Percentiles rank a stretch among this genome's conserved stretches.
Evolutionary conservation across 2,113 vertebrate species (phyloP).

Genomic region (Egretta garzetta): DNA sequence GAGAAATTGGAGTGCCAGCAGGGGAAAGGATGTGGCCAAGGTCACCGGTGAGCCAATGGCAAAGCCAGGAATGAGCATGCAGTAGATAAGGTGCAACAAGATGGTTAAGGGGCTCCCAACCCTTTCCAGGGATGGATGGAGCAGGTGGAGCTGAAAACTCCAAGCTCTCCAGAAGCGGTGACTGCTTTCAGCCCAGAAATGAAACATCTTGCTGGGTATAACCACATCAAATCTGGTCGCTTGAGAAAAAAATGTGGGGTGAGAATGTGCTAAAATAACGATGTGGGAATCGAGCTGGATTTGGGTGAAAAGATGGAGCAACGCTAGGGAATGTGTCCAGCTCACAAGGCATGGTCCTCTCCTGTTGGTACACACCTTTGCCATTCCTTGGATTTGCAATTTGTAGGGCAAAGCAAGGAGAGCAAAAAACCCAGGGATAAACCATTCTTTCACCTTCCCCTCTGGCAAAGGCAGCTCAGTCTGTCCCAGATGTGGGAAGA

Average conservation of each 20-base stretch:
- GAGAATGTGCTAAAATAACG: background rate
- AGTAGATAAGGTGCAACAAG: background rate
- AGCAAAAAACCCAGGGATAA: background rate
- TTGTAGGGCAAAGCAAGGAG: background rate
- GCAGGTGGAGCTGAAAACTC: background rate
- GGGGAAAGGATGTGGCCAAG: background rate
- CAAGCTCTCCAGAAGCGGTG: background rate
- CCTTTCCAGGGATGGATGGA: background rate
- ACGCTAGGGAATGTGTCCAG: background rate
- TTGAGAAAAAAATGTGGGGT: background rate
- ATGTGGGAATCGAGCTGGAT: background rate
- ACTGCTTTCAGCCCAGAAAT: background rate
- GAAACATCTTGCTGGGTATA: background rate
- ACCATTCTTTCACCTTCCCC: background rate
- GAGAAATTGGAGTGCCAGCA: background rate
- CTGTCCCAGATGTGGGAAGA: background rate
- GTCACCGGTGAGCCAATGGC: fast-evolving
- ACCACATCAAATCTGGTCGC: fast-evolving
- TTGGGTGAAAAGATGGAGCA: background rate
- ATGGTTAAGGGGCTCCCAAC: background rate
- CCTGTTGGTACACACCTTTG: background rate
- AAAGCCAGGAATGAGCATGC: background rate
- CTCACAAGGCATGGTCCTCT: background rate
- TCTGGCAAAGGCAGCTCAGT: background rate
- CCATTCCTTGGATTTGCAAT: background rate